Conservation (phyloP, 2,888 invertebrate genomes). For the Hirtodrosophila cameraria region DNA sequence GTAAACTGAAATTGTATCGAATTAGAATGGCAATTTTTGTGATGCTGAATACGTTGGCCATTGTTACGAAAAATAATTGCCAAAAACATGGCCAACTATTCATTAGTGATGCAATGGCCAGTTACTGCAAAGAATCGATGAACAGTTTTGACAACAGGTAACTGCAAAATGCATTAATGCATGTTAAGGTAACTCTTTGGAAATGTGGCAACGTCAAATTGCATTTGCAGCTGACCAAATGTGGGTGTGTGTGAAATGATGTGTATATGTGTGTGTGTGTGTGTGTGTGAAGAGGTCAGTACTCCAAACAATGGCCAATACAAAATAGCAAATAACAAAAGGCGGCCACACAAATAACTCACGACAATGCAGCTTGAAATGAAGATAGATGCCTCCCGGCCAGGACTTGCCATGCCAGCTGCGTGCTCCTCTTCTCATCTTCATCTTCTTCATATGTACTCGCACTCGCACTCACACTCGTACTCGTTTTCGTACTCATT, state of each 20-base stretch:
- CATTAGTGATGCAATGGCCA: too few relatives aligned
- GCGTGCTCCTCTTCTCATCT: not conserved
- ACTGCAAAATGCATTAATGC: slow-evolving; percentile 46
- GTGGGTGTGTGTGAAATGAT: not conserved
- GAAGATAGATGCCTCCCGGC: slow-evolving; percentile 56
- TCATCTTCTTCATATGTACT: too few relatives aligned
- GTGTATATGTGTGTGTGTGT: slow-evolving; percentile 4
- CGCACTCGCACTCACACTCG: not conserved
- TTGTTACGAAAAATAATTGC: not conserved
- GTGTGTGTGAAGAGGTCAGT: slow-evolving; percentile 16
- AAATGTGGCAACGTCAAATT: slow-evolving; percentile 22
- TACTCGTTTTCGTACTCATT: not conserved
- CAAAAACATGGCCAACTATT: too few relatives aligned
- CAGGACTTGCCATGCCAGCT: not conserved
- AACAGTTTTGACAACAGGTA: slow-evolving; percentile 27
- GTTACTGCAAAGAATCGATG: slow-evolving; percentile 22
- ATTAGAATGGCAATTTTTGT: too few relatives aligned
- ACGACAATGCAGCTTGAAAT: slow-evolving; percentile 69
- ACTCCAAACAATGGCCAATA: slow-evolving; percentile 46
- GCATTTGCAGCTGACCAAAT: slow-evolving; percentile 23
- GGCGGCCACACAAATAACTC: slow-evolving; percentile 70
- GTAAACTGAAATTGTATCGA: too few relatives aligned
- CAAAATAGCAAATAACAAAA: slow-evolving; percentile 60
- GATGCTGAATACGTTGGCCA: not conserved
- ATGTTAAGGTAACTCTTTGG: not conserved